Percentiles rank a stretch among this genome's conserved stretches.
phyloP scores from a whole-genome alignment of 2,113 vertebrate species.

The Ursus arctos region DNA sequence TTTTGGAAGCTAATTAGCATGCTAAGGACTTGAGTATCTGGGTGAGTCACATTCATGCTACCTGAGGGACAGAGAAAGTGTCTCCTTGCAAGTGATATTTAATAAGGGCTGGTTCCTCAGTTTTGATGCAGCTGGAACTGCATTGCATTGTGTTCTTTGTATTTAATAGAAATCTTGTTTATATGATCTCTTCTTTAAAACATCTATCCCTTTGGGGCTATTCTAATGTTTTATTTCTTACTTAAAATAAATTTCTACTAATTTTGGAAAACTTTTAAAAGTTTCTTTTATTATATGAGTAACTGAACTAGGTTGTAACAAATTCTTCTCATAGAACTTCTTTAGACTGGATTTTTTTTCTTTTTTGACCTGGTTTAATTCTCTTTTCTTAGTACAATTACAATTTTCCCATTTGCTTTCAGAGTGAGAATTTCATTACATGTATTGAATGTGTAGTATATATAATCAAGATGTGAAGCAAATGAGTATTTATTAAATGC shows the following conservation, averaged over 20 bases:
- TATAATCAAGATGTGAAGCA: background rate
- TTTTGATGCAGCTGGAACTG: conserved; percentile 16
- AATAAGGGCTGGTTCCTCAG: conserved; percentile 39
- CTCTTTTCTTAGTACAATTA: conserved; percentile 49
- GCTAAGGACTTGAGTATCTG: conserved; percentile 58
- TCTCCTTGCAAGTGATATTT: background rate
- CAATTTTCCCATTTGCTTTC: conserved; percentile 7
- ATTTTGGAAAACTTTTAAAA: conserved; percentile 37
- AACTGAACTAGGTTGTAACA: conserved; percentile 48
- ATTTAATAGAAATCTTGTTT: conserved; percentile 50
- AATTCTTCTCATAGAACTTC: background rate
- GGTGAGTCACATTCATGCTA: conserved; percentile 51
- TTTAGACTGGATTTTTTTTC: background rate
- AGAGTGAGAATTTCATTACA: conserved; percentile 15
- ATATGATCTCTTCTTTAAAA: conserved; percentile 53
- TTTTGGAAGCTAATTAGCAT: conserved; percentile 70
- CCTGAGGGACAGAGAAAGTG: conserved; percentile 62
- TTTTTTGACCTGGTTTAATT: conserved; percentile 33
- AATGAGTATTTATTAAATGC: conserved; percentile 61
- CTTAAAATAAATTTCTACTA: conserved; percentile 23
- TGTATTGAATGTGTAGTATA: conserved; percentile 21
- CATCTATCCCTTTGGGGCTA: background rate
- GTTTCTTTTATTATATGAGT: conserved; percentile 52
- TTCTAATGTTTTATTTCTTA: conserved; percentile 44
- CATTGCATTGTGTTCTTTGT: conserved; percentile 33